These are phyloP conservation scores for Myodes glareolus DNA, from an alignment of 2,113 vertebrate species.

Conservation along the genomic window DNA sequence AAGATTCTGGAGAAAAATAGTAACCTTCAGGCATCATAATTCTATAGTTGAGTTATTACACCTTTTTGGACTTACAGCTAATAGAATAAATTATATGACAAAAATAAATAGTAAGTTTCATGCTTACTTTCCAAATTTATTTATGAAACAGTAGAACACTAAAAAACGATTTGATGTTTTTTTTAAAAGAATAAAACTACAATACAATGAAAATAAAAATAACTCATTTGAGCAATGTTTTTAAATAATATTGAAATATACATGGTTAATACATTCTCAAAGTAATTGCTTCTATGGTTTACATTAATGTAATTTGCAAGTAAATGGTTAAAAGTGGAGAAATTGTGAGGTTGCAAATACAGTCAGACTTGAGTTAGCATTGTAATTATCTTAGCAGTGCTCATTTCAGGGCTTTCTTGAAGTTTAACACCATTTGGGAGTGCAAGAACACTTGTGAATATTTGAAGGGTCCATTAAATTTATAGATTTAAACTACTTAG, in stretches of 20 bases:
- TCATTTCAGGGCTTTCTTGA: background rate
- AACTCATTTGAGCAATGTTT: background rate
- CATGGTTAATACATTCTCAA: background rate
- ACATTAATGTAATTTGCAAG: background rate
- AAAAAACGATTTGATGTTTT: background rate
- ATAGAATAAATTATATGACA: background rate
- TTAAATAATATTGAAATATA: constrained; percentile 18
- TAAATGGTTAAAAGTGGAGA: background rate
- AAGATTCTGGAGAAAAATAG: background rate
- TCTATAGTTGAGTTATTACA: background rate
- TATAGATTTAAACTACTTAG: constrained; percentile 15
- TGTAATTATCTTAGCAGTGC: background rate
- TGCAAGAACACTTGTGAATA: constrained; percentile 49
- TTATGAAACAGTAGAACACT: background rate
- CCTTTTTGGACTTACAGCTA: background rate
- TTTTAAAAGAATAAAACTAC: background rate
- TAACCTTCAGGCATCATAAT: background rate
- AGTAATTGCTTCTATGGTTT: background rate
- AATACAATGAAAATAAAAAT: background rate
- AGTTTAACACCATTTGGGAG: constrained; percentile 72
- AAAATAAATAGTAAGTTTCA: background rate
- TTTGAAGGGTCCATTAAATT: constrained; percentile 55
- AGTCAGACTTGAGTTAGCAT: background rate
- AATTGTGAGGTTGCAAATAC: background rate
- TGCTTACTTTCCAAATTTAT: background rate